A percentile compares a stretch with the other conserved stretches of the same genome.
phyloP scores from a whole-genome alignment of 2,888 invertebrate genomes.

The Plagodis pulveraria region DNA sequence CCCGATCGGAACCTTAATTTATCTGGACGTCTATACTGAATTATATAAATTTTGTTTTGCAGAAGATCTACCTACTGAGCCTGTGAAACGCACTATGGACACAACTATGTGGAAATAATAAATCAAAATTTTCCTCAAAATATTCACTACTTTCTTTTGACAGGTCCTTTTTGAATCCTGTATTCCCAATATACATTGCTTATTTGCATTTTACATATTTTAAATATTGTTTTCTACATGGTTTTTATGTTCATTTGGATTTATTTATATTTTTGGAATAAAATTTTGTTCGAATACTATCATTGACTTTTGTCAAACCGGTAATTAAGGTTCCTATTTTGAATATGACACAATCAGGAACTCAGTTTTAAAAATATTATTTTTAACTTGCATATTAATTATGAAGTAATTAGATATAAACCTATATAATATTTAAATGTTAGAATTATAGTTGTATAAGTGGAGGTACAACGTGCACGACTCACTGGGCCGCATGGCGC shows the following conservation, averaged over 20 bases:
- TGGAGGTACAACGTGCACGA: slow-evolving; percentile 19
- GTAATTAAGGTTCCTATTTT: slow-evolving; percentile 80
- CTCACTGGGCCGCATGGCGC: background rate
- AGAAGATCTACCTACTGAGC: slow-evolving; percentile 81
- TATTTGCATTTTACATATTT: slow-evolving; percentile 68
- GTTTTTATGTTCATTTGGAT: slow-evolving; percentile 81
- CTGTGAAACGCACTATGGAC: slow-evolving; percentile 83
- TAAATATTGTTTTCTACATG: slow-evolving; percentile 80
- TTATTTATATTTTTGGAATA: slow-evolving; percentile 84
- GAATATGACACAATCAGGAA: slow-evolving; percentile 31
- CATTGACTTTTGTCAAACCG: slow-evolving; percentile 72
- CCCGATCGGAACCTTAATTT: slow-evolving; percentile 84
- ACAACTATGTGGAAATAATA: slow-evolving; percentile 85
- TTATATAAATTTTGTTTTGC: slow-evolving; percentile 80
- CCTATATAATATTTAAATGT: slow-evolving; percentile 21
- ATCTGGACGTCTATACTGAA: slow-evolving; percentile 68
- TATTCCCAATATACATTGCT: slow-evolving; percentile 66
- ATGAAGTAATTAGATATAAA: slow-evolving; percentile 8
- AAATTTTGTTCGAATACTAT: slow-evolving; percentile 75
- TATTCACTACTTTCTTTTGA: slow-evolving; percentile 79
- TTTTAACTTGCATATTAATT: slow-evolving; percentile 3
- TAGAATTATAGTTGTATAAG: slow-evolving; percentile 32
- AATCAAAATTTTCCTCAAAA: slow-evolving; percentile 81
- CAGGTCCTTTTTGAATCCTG: slow-evolving; percentile 79
- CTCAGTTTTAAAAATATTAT: slow-evolving; percentile 20